Conservation (phyloP, 2,888 invertebrate genomes). For the Micropterix aruncella region DNA sequence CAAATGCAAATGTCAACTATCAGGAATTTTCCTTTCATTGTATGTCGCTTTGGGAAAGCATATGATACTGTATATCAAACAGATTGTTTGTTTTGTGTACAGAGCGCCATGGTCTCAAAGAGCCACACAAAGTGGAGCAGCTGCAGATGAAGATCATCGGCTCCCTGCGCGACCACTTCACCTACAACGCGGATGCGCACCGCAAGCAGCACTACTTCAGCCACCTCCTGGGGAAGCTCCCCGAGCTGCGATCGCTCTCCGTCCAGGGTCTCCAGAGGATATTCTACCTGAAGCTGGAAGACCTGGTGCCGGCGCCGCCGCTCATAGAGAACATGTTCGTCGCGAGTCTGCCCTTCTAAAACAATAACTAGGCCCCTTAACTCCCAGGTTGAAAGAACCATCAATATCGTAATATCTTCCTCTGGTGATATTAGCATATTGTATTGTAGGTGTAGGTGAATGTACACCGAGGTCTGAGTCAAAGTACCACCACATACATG, state of each 20-base stretch:
- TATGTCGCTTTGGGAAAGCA: too few relatives aligned
- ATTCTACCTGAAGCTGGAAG: constrained; percentile 87
- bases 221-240: constrained; percentile 79
- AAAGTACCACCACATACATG: too few relatives aligned
- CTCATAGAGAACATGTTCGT: constrained; percentile 93
- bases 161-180: constrained; percentile 90
- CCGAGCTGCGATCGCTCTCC: constrained; percentile 83
- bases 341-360: constrained; percentile 84
- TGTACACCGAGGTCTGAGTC: too few relatives aligned
- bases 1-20: too few relatives aligned
- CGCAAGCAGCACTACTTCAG: constrained; percentile 91
- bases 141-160: constrained; percentile 95
- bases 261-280: constrained; percentile 90
- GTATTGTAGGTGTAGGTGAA: too few relatives aligned
- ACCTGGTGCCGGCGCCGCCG: constrained; percentile 81
- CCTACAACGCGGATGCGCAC: constrained; percentile 78
- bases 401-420: too few relatives aligned
- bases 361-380: too few relatives aligned
- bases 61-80: too few relatives aligned
- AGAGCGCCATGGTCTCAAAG: constrained; percentile 89
- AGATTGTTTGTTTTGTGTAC: constrained; percentile 24
- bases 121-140: constrained; percentile 85
- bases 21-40: too few relatives aligned
- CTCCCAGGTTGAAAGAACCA: too few relatives aligned
- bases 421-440: too few relatives aligned